Conservation (phyloP, 1,140 invertebrate genomes). For the Trypoxylus dichotomus region DNA sequence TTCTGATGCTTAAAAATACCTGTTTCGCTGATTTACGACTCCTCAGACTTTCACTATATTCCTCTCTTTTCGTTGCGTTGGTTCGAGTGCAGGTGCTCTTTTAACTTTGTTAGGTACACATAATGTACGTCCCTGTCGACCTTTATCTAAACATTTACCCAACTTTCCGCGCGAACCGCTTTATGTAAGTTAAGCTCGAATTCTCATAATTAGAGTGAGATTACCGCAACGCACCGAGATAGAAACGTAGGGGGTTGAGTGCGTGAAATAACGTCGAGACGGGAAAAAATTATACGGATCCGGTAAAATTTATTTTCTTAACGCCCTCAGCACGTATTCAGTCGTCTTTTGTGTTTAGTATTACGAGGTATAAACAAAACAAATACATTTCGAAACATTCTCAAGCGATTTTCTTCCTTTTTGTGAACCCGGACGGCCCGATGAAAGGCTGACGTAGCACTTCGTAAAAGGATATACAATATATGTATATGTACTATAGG, state of each 20-base stretch:
- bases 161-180: neutral
- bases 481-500: too few species aligned
- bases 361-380: neutral
- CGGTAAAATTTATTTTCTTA: slow-evolving; percentile 4
- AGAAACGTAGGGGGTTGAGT: neutral
- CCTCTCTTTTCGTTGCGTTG: neutral
- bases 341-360: neutral
- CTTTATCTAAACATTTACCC: neutral
- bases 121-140: neutral
- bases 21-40: slow-evolving; percentile 18
- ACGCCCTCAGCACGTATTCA: neutral
- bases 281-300: neutral
- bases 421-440: neutral
- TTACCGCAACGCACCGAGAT: neutral
- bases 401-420: neutral
- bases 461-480: neutral
- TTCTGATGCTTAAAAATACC: slow-evolving; percentile 18
- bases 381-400: neutral
- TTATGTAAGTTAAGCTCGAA: neutral
- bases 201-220: neutral
- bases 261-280: neutral
- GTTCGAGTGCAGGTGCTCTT: too few species aligned
- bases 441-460: neutral
- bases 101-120: too few species aligned
- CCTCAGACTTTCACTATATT: neutral